Percentiles rank a stretch among this genome's conserved stretches.
Conservation (phyloP, 1,140 invertebrate species). For the Ooceraea biroi region DNA sequence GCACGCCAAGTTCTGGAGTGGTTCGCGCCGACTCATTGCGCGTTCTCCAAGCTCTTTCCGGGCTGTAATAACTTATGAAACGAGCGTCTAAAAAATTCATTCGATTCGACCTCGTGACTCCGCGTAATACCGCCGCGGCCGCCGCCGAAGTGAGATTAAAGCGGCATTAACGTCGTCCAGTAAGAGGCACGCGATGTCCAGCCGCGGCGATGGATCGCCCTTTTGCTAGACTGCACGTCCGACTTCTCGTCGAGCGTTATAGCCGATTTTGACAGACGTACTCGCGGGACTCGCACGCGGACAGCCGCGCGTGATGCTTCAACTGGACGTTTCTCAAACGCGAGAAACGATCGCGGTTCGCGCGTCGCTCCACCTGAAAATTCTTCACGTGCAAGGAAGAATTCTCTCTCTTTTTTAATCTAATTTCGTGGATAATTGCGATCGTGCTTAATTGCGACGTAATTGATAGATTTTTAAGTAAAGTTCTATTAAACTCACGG, state of each 20-base stretch:
- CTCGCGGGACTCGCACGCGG: not conserved
- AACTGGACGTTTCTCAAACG: constrained; percentile 20
- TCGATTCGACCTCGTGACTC: constrained; percentile 51
- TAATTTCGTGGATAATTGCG: not conserved
- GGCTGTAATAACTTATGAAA: constrained; percentile 57
- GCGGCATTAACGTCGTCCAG: constrained; percentile 41
- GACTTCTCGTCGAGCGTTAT: constrained; percentile 25
- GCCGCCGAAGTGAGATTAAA: constrained; percentile 46
- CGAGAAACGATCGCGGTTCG: not conserved
- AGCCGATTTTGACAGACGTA: constrained; percentile 30
- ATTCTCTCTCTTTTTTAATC: not conserved
- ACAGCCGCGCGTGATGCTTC: not conserved
- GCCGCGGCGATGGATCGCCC: constrained; percentile 27
- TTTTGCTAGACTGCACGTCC: constrained; percentile 18
- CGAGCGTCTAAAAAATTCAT: constrained; percentile 46
- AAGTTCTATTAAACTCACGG: not conserved
- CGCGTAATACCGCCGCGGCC: constrained; percentile 43
- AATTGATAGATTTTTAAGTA: not conserved
- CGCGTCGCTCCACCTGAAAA: constrained; percentile 3
- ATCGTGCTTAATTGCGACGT: not conserved
- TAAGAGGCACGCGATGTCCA: constrained; percentile 51
- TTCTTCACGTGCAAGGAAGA: not conserved
- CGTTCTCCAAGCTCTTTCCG: constrained; percentile 16
- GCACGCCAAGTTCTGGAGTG: constrained; percentile 30
- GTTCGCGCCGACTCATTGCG: constrained; percentile 39